Evolutionary conservation across 2,797 vertebrate species (phyloP).

Genomic region (Rhinatrema bivittatum): DNA sequence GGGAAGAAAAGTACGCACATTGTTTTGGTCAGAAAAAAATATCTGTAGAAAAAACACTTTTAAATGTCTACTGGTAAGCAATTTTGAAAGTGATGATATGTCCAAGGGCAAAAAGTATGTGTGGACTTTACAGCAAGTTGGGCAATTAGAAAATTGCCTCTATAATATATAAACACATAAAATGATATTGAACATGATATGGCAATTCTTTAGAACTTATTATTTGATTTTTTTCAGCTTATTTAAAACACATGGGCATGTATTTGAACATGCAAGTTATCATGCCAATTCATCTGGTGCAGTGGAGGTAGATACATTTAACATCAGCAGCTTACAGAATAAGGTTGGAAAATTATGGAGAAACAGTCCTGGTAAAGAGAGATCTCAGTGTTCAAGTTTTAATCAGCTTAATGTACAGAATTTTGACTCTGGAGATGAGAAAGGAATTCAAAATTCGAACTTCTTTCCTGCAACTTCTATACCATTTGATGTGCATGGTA

Average conservation of each 20-base stretch:
- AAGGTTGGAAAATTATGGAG: constrained; percentile 21
- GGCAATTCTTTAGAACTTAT: constrained; percentile 2
- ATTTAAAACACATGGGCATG: constrained; percentile 44
- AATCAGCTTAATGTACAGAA: constrained; percentile 19
- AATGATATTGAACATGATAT: no score
- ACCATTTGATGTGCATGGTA: constrained; percentile 45
- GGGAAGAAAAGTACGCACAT: no score
- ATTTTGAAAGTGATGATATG: no score
- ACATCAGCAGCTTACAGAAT: constrained; percentile 16
- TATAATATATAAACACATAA: no score
- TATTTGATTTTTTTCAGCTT: constrained; percentile 42
- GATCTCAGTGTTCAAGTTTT: constrained; percentile 28
- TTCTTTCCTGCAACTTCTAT: constrained; percentile 34
- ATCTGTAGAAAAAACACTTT: no score
- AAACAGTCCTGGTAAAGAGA: constrained; percentile 8
- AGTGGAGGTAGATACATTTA: constrained; percentile 5
- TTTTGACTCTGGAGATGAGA: constrained; percentile 22
- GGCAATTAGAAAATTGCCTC: no score
- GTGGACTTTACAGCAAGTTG: no score
- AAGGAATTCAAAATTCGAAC: constrained; percentile 24
- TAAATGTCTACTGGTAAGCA: no score
- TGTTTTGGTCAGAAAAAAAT: no score
- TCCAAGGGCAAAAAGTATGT: no score
- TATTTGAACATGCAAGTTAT: constrained; percentile 13
- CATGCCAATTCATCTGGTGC: constrained; percentile 9